Evolutionary conservation across 1,140 invertebrate species (phyloP).

Genomic region (Patella vulgata): DNA sequence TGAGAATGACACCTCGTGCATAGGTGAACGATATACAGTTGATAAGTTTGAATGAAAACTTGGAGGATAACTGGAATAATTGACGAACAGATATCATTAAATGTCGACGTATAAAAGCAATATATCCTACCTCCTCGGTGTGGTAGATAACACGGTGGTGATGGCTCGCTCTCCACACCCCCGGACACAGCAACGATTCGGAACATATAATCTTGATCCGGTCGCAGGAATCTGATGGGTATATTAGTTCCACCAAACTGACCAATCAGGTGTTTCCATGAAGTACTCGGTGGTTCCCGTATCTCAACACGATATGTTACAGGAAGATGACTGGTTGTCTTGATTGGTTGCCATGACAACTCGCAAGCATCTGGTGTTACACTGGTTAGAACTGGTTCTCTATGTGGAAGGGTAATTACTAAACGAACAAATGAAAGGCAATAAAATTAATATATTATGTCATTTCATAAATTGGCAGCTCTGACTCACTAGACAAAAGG

Average conservation of each 20-base stretch:
- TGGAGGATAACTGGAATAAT: too few relatives aligned
- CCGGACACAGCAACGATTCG: conserved; percentile 54
- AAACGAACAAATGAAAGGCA: conserved; percentile 23
- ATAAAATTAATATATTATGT: too few relatives aligned
- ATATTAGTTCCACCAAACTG: conserved; percentile 32
- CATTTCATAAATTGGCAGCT: too few relatives aligned
- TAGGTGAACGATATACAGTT: too few relatives aligned
- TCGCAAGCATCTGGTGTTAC: conserved; percentile 39
- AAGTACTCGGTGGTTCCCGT: conserved; percentile 49
- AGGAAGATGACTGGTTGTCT: conserved; percentile 10
- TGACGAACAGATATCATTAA: too few relatives aligned
- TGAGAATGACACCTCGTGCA: too few relatives aligned
- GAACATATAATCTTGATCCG: conserved; percentile 62
- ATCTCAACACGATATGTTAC: conserved; percentile 46
- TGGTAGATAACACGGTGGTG: conserved; percentile 66
- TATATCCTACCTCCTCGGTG: conserved; percentile 51
- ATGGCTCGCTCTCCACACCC: conserved; percentile 56
- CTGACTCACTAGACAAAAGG: too few relatives aligned
- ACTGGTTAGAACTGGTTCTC: conserved; percentile 46
- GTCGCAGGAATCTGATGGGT: conserved; percentile 72
- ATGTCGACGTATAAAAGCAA: too few relatives aligned
- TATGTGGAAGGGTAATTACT: conserved; percentile 42
- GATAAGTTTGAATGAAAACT: too few relatives aligned
- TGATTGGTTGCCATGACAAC: conserved; percentile 46
- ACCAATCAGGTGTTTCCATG: conserved; percentile 41